These are phyloP conservation scores for Danio aesculapii DNA, from an alignment of 2,797 vertebrate species.

Conservation along the genomic window DNA sequence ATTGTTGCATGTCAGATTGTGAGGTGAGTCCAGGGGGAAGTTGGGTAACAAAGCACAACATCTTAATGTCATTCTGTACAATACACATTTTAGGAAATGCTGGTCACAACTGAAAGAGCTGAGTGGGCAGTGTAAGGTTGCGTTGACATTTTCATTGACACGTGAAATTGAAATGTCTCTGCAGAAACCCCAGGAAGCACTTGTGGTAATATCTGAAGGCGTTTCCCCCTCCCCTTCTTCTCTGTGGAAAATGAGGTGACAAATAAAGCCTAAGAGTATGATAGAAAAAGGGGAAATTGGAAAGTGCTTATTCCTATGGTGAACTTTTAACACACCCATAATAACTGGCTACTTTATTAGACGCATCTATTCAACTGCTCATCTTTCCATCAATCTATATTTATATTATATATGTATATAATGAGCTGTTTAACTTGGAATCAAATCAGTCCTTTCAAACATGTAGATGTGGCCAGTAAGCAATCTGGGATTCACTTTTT, in stretches of 20 bases:
- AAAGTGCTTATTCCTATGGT: neutral
- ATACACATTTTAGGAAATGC: neutral
- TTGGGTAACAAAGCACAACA: neutral
- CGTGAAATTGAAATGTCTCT: constrained; percentile 13
- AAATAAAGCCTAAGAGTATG: neutral
- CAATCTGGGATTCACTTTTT: no score
- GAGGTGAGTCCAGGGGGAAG: neutral
- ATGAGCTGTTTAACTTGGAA: no score
- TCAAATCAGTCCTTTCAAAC: no score
- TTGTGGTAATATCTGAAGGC: constrained; percentile 2
- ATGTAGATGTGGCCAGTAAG: no score
- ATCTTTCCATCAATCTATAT: no score
- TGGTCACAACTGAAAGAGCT: constrained; percentile 6
- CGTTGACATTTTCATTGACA: constrained; percentile 28
- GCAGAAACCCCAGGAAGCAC: constrained; percentile 4
- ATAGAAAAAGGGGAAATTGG: neutral
- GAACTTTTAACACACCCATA: neutral
- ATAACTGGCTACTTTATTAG: no score
- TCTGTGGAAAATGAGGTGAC: neutral
- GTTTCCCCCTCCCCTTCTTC: neutral
- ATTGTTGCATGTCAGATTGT: constrained; percentile 3
- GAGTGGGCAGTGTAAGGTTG: constrained; percentile 1
- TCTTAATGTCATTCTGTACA: neutral
- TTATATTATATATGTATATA: no score
- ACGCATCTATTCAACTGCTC: no score